Evolutionary conservation across 2,888 invertebrate species (phyloP).

Genomic region (Reticulitermes lucifugus): DNA sequence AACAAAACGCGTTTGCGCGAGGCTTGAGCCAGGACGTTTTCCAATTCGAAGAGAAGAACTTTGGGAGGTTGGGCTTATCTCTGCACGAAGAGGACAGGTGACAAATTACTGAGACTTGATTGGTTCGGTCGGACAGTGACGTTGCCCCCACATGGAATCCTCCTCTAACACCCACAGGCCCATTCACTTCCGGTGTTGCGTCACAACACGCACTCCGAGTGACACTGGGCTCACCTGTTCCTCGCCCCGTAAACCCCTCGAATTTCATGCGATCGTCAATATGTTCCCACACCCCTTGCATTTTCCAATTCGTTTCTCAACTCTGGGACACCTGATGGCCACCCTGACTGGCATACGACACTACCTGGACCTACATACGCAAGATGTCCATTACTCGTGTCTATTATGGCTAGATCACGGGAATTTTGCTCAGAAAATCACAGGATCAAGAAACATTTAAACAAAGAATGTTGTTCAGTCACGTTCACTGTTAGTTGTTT

Average conservation of each 20-base stretch:
- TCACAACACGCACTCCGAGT: not conserved
- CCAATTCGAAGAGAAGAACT: constrained; percentile 47
- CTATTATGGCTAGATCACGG: no score
- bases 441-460: no score
- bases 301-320: no score
- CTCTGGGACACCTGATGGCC: no score
- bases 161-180: constrained; percentile 20
- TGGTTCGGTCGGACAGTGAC: constrained; percentile 59
- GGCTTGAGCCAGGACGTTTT: constrained; percentile 25
- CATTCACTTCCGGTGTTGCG: constrained; percentile 33
- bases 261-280: no score
- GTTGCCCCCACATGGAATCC: constrained; percentile 40
- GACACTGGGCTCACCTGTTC: constrained; percentile 3
- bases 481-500: no score
- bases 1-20: constrained; percentile 42
- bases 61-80: constrained; percentile 47
- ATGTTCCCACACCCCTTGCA: no score
- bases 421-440: no score
- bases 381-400: no score
- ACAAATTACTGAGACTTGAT: constrained; percentile 53
- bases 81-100: constrained; percentile 50
- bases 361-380: no score
- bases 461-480: no score
- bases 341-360: no score
- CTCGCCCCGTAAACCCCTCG: not conserved